Evolutionary conservation across 92 coral and sea anemone species (phyloP).

Genomic region (Muricea muricata): DNA sequence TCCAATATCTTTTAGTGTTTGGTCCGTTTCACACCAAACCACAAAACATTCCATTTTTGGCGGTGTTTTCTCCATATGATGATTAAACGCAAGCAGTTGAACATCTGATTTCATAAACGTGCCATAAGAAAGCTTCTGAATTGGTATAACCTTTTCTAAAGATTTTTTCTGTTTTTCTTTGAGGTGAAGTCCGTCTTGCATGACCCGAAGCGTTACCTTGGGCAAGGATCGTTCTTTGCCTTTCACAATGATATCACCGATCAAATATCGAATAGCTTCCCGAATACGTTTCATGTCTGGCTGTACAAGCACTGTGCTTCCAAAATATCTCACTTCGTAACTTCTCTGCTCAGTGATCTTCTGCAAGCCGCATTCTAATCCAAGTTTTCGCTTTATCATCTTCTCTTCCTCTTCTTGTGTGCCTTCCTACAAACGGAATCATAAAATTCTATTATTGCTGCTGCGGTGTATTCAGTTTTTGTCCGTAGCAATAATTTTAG

Average conservation of each 20-base stretch:
- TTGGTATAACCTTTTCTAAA: constrained; percentile 62
- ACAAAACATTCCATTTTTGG: constrained; percentile 90
- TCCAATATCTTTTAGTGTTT: constrained; percentile 79
- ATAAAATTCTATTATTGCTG: not conserved
- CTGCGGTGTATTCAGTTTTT: constrained; percentile 4
- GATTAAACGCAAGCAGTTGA: constrained; percentile 89
- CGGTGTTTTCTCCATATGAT: constrained; percentile 81
- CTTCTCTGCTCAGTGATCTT: constrained; percentile 61
- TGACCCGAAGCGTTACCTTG: constrained; percentile 75
- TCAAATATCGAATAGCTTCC: constrained; percentile 73
- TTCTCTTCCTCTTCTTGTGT: not conserved
- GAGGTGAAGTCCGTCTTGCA: constrained; percentile 75
- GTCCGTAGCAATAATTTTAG: constrained; percentile 3
- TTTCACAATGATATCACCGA: constrained; percentile 64
- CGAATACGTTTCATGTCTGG: constrained; percentile 82
- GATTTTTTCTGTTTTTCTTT: constrained; percentile 54
- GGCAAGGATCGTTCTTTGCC: constrained; percentile 75
- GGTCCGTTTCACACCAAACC: constrained; percentile 79
- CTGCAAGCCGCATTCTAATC: constrained; percentile 54
- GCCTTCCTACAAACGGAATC: not conserved
- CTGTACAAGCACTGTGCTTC: constrained; percentile 72
- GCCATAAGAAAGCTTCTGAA: constrained; percentile 83
- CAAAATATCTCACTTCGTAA: constrained; percentile 88
- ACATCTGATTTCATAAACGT: constrained; percentile 71
- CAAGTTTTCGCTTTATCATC: constrained; percentile 83